Base-by-base conservation (phyloP, 2,113 vertebrate species). In the Microcebus tavaratra region DNA sequence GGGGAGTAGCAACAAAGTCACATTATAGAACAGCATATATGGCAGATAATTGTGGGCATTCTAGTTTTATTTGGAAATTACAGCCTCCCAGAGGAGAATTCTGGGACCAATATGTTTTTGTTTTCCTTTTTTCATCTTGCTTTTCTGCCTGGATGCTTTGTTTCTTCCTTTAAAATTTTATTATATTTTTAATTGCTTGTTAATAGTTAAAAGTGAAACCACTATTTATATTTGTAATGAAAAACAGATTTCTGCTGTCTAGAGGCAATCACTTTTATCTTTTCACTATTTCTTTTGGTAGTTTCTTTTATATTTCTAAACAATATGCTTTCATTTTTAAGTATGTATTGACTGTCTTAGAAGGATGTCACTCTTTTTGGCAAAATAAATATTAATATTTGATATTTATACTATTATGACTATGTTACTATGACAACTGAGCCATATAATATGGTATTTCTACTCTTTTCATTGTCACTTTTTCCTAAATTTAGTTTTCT, bases 141-240 rank as follows among this genome's bases (percentile, higher is more conserved):
- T 84, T 87, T 93, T 61, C 63, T 88, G 21, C 39, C 21, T 65
- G 20, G 31, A 55, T 96, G 20, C 59, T 81, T 86, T 65, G 3
- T 57, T 65, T 78, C 17, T 34, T 81, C 27, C 36, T 80, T 81
- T 67, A 88, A 79, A 82, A 45, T 42, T 67, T 91, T 93, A 39
- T 94, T 94, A 53, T 87, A n/a, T 80, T 96, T 94, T 84, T 70
- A 93, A 53, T 83, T 93, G 23, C 36, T 84, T 94, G 27, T 76
- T 86, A 73, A 72, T 87, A 81, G 81, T 89, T 94, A 63, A 87
- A 96, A 91, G 29, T 91, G 39, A 91, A 85, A 59, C 17, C 18
- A 82, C 12, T 65, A 18, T 73, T 78, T 79, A 90, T 82, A 27
- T n/a, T 59, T 63, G 27, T 87, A 79, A 83, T 87, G 55, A 78